Percentiles rank a stretch among this genome's conserved stretches.
These are phyloP conservation scores for Drosophila parabipectinata DNA, from an alignment of 1,140 invertebrate genomes.

Conservation along the genomic window DNA sequence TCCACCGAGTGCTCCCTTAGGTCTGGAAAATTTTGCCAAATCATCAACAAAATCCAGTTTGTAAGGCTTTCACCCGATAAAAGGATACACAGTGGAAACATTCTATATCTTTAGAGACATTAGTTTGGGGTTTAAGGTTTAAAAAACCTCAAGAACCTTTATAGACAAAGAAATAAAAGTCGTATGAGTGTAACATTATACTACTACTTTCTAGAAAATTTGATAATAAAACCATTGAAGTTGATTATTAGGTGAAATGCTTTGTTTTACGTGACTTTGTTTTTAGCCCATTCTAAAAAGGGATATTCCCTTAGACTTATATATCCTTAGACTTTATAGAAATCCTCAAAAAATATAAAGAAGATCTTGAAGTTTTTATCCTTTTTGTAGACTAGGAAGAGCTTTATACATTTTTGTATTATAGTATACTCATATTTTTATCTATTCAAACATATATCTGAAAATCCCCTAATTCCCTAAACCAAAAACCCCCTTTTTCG, in stretches of 20 bases:
- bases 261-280: not conserved
- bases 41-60: constrained; percentile 8
- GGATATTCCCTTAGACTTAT: too few species aligned
- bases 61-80: not conserved
- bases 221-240: not conserved
- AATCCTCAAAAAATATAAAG: too few species aligned
- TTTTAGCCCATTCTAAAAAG: not conserved
- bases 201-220: not conserved
- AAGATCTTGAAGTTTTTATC: too few species aligned
- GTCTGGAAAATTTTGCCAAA: constrained; percentile 1
- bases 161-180: not conserved
- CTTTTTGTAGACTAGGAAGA: too few species aligned
- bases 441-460: too few species aligned
- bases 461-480: too few species aligned
- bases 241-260: not conserved
- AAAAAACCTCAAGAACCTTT: not conserved
- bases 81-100: not conserved
- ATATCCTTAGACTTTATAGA: too few species aligned
- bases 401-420: too few species aligned
- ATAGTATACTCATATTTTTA: too few species aligned
- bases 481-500: not conserved
- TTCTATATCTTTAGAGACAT: too few species aligned
- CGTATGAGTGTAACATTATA: not conserved
- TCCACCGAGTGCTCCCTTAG: constrained; percentile 16
- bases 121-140: too few species aligned